Conservation (phyloP, 2,888 invertebrate species). For the Apotomis turbidana region DNA sequence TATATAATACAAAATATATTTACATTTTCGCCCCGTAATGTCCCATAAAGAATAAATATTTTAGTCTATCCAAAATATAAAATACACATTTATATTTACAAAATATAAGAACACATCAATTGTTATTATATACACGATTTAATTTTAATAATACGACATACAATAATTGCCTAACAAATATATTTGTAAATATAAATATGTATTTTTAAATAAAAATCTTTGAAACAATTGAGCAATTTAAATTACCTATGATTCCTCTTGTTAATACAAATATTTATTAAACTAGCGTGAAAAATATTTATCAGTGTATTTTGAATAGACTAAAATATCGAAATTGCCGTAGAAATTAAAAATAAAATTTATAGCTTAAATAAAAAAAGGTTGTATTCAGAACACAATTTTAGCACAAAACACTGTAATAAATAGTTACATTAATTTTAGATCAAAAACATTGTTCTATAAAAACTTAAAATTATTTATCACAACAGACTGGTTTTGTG, state of each 20-base stretch:
- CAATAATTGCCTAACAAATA: slow-evolving; percentile 31
- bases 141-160: slow-evolving; percentile 29
- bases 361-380: slow-evolving; percentile 52
- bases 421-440: slow-evolving; percentile 56
- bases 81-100: slow-evolving; percentile 39
- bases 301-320: slow-evolving; percentile 45
- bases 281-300: slow-evolving; percentile 18
- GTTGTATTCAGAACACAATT: slow-evolving; percentile 61
- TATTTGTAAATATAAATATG: slow-evolving; percentile 37
- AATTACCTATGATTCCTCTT: slow-evolving; percentile 45
- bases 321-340: slow-evolving; percentile 53
- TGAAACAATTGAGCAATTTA: slow-evolving; percentile 34
- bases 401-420: slow-evolving; percentile 56
- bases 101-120: slow-evolving; percentile 32
- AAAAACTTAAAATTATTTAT: slow-evolving; percentile 76
- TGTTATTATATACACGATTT: slow-evolving; percentile 32
- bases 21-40: slow-evolving; percentile 79
- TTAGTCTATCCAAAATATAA: slow-evolving; percentile 38
- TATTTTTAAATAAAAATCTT: slow-evolving; percentile 22
- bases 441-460: slow-evolving; percentile 60
- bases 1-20: slow-evolving; percentile 82
- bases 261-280: slow-evolving; percentile 46
- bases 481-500: slow-evolving; percentile 78
- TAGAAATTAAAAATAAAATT: slow-evolving; percentile 52
- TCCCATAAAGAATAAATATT: slow-evolving; percentile 64